phyloP scores from a whole-genome alignment of 2,888 invertebrate species.

The Ornithoptera priamus region DNA sequence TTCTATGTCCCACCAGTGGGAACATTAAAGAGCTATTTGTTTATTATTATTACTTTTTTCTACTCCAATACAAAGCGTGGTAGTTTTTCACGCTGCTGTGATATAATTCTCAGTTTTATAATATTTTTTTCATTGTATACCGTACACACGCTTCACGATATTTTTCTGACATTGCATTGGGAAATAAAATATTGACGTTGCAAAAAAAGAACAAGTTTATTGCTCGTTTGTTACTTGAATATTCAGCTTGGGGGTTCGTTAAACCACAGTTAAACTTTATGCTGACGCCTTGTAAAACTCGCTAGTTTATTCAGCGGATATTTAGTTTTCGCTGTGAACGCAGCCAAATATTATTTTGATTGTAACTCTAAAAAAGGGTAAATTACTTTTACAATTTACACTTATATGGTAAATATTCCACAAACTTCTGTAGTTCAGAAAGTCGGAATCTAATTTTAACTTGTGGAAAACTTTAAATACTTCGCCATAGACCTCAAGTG shows the following conservation, averaged over 20 bases:
- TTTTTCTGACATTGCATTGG: slow-evolving; percentile 1
- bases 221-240: neutral
- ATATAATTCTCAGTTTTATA: no score
- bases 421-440: neutral
- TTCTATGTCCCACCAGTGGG: no score
- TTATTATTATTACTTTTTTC: no score
- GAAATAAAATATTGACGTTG: neutral
- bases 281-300: neutral
- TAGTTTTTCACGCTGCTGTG: no score
- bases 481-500: no score
- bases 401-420: neutral
- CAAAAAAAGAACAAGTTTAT: neutral
- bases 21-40: neutral
- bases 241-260: slow-evolving; percentile 6
- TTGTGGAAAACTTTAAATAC: no score
- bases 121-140: no score
- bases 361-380: neutral
- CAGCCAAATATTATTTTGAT: neutral
- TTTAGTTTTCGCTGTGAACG: neutral
- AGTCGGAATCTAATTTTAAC: no score
- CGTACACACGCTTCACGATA: neutral
- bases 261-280: slow-evolving; percentile 7
- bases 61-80: no score
- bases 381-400: no score
- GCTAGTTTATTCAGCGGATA: neutral